phyloP scores from a whole-genome alignment of 1,140 invertebrate genomes.

The Proctacanthus coquilletti region DNA sequence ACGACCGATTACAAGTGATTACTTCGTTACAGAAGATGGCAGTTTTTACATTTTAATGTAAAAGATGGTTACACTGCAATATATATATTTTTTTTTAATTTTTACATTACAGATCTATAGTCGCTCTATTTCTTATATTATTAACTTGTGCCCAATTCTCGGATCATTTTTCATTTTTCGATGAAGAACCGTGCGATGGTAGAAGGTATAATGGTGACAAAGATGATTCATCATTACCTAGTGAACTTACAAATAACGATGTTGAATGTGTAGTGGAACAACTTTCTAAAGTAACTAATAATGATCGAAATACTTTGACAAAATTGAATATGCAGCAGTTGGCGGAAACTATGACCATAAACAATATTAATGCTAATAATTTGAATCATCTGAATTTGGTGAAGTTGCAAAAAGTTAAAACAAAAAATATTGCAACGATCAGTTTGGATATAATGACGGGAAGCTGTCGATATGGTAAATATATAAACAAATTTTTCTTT shows the following conservation, averaged over 20 bases:
- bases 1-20: constrained; percentile 5
- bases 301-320: background rate
- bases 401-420: background rate
- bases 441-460: constrained; percentile 1
- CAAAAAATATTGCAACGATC: background rate
- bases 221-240: background rate
- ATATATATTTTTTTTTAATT: background rate
- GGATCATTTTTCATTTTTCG: no score
- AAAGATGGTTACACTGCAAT: background rate
- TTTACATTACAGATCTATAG: constrained; percentile 1
- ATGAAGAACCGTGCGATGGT: no score
- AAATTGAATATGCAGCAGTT: background rate
- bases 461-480: background rate
- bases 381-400: background rate
- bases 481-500: no score
- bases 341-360: background rate
- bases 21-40: constrained; percentile 6
- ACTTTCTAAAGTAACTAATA: background rate
- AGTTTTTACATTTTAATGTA: constrained; percentile 10
- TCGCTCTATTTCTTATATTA: no score
- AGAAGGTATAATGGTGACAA: no score
- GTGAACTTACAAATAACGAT: background rate
- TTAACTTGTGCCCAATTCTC: no score
- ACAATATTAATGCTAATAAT: background rate
- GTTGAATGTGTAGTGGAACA: background rate